phyloP scores from a whole-genome alignment of 1,140 invertebrate species.

The Macrotrachela quadricornifera region DNA sequence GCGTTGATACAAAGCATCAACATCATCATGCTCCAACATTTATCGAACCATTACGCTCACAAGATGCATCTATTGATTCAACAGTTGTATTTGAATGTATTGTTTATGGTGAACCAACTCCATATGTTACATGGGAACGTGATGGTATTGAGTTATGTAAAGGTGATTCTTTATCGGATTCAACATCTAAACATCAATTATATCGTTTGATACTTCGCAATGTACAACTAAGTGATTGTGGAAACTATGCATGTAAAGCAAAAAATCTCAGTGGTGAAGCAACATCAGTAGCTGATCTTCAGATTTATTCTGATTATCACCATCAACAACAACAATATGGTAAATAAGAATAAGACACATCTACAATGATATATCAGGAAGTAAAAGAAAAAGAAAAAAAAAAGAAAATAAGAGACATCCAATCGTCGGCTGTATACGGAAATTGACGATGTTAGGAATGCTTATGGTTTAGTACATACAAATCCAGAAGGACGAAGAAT shows the following conservation, averaged over 20 bases:
- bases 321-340: neutral
- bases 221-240: slow-evolving; percentile 9
- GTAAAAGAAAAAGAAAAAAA: too few relatives aligned
- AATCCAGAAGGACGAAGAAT: too few relatives aligned
- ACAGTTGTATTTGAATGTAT: slow-evolving; percentile 5
- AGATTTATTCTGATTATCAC: neutral
- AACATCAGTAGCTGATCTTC: neutral
- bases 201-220: neutral
- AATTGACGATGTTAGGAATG: too few relatives aligned
- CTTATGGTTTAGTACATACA: too few relatives aligned
- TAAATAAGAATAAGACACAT: neutral
- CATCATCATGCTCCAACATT: too few relatives aligned
- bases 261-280: slow-evolving; percentile 34
- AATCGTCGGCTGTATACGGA: too few relatives aligned
- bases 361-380: too few relatives aligned
- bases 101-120: slow-evolving; percentile 22
- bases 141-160: neutral
- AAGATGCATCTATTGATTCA: neutral
- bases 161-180: slow-evolving; percentile 12
- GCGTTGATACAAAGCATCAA: too few relatives aligned
- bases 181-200: slow-evolving; percentile 1
- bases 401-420: too few relatives aligned
- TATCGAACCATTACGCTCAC: too few relatives aligned
- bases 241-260: slow-evolving; percentile 32
- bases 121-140: slow-evolving; percentile 23